These are phyloP conservation scores for Dastarcus helophoroides DNA, from an alignment of 2,888 invertebrate genomes.

Conservation along the genomic window DNA sequence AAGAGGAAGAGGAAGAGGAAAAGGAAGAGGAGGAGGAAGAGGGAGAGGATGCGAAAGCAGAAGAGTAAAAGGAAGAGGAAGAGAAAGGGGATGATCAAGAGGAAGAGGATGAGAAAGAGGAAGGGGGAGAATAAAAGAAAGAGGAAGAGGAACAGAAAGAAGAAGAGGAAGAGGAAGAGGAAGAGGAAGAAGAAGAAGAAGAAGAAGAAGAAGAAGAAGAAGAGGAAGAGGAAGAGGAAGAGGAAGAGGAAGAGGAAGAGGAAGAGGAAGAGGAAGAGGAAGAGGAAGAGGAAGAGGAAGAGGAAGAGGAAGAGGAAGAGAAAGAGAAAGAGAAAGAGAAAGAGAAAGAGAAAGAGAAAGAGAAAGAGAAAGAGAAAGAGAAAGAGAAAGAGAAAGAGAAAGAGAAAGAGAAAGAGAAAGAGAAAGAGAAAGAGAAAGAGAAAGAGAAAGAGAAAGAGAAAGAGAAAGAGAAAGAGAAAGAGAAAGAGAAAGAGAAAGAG, in stretches of 20 bases:
- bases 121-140: too few species aligned
- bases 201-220: neutral
- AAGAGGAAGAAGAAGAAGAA: neutral
- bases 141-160: too few species aligned
- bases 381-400: neutral
- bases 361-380: neutral
- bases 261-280: neutral
- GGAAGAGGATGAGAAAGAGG: too few species aligned
- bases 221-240: neutral
- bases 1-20: too few species aligned
- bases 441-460: conserved; percentile 1
- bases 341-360: conserved; percentile 1
- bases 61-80: neutral
- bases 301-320: neutral
- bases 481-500: neutral
- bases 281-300: neutral
- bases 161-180: neutral
- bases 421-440: neutral
- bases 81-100: too few species aligned
- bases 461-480: neutral
- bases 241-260: neutral
- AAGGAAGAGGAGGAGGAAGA: conserved; percentile 2
- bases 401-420: neutral
- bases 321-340: neutral
- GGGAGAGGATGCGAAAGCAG: too few species aligned